A percentile compares a stretch with the other conserved stretches of the same genome.
Evolutionary conservation across 1,140 invertebrate species (phyloP).

Genomic region (Sarcophaga bullata): DNA sequence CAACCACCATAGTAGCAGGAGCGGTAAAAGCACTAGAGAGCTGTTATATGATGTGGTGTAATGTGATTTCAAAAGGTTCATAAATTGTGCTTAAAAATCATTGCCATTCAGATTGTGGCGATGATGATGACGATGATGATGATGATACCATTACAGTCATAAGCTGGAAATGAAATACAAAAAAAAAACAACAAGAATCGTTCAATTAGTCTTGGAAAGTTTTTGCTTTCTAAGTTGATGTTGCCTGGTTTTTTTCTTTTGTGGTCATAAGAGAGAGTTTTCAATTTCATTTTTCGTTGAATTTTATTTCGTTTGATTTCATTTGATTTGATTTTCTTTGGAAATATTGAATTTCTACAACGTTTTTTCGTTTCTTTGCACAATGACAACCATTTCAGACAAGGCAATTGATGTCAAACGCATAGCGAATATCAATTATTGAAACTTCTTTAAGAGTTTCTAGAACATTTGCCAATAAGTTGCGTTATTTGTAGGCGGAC

Average conservation of each 20-base stretch:
- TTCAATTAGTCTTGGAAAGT: slow-evolving; percentile 18
- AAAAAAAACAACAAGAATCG: too few species aligned
- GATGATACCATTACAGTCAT: too few species aligned
- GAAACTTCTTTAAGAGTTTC: neutral
- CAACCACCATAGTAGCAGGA: neutral
- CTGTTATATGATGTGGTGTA: neutral
- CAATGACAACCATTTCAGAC: neutral
- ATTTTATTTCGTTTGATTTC: neutral
- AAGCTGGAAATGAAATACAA: too few species aligned
- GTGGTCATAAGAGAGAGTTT: neutral
- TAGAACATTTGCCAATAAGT: too few species aligned
- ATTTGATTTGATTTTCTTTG: neutral
- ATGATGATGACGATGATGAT: neutral
- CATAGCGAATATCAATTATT: neutral
- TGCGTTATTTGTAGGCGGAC: too few species aligned
- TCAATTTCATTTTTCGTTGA: neutral
- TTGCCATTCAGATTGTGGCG: too few species aligned
- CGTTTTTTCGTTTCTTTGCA: neutral
- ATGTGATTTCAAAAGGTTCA: slow-evolving; percentile 14
- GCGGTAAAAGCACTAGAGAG: too few species aligned
- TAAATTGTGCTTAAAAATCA: slow-evolving; percentile 12
- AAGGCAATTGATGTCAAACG: neutral
- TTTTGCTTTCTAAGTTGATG: neutral
- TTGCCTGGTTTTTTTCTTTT: neutral
- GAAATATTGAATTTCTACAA: neutral